These are phyloP conservation scores for Porites divaricata DNA, from an alignment of 92 coral and sea anemone species.

Conservation along the genomic window DNA sequence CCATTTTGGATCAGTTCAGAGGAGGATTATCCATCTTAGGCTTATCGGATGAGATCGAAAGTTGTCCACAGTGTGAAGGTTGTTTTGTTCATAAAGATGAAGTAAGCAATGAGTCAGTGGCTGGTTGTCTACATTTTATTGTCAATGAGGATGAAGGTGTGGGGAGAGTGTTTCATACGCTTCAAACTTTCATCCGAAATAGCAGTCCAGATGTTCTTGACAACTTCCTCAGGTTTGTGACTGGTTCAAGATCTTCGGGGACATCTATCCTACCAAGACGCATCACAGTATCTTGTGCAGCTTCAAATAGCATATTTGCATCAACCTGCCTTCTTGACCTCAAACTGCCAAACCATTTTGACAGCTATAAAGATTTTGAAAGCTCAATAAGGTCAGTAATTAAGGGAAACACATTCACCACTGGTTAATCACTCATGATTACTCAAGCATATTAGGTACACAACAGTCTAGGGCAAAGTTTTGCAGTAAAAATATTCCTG, in stretches of 20 bases:
- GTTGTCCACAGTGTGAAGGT: neutral
- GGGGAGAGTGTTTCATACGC: too few relatives aligned
- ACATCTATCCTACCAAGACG: neutral
- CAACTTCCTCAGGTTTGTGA: conserved; percentile 34
- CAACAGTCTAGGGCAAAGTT: conserved; percentile 3
- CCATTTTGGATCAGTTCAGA: conserved; percentile 30
- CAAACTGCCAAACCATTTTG: conserved; percentile 29
- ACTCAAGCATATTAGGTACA: conserved; percentile 14
- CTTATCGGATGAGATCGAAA: conserved; percentile 17
- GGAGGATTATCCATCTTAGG: neutral
- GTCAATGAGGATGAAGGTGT: too few relatives aligned
- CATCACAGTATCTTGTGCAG: conserved; percentile 4
- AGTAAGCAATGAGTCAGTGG: conserved; percentile 27
- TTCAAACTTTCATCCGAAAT: conserved; percentile 9
- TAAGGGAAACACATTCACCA: neutral
- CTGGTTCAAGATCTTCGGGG: neutral
- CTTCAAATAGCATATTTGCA: conserved; percentile 18
- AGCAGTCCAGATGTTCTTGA: conserved; percentile 9
- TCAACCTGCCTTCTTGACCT: conserved; percentile 52
- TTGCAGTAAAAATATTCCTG: conserved; percentile 6
- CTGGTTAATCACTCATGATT: conserved; percentile 10
- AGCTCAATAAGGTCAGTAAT: neutral
- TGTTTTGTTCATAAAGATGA: conserved; percentile 25
- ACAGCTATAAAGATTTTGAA: neutral
- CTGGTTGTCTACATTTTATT: neutral